Evolutionary conservation across 2,888 invertebrate genomes (phyloP).

Genomic region (Tromatobia lineatoria): DNA sequence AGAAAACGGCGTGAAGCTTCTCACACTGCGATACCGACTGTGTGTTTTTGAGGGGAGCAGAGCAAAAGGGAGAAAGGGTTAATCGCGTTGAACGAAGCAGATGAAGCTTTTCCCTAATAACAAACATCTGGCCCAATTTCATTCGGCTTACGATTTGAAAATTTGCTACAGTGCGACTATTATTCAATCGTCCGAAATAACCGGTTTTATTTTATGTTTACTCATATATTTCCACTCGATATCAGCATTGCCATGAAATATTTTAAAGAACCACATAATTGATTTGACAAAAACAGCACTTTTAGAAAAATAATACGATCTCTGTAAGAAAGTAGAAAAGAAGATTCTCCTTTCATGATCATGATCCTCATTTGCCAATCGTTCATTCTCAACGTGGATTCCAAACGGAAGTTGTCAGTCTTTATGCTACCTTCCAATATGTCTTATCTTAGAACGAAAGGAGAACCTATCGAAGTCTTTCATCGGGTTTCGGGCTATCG

Average conservation of each 20-base stretch:
- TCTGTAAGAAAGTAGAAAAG: not conserved
- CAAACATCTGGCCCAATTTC: slow-evolving; percentile 40
- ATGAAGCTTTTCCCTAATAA: slow-evolving; percentile 39
- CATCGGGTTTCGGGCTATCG: slow-evolving; percentile 37
- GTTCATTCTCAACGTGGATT: slow-evolving; percentile 7
- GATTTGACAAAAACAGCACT: not conserved
- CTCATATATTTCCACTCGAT: not conserved
- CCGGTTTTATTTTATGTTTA: not conserved
- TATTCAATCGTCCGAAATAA: slow-evolving; percentile 6
- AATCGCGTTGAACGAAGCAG: slow-evolving; percentile 59
- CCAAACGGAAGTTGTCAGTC: slow-evolving; percentile 40
- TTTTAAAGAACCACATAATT: not conserved
- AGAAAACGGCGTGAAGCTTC: slow-evolving; percentile 35
- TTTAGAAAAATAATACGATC: not conserved
- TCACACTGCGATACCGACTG: slow-evolving; percentile 28
- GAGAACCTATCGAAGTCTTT: slow-evolving; percentile 49
- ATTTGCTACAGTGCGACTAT: not conserved
- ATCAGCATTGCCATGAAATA: slow-evolving; percentile 1
- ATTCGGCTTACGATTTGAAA: slow-evolving; percentile 19
- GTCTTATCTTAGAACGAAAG: slow-evolving; percentile 43
- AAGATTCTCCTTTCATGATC: slow-evolving; percentile 1
- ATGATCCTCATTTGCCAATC: slow-evolving; percentile 35
- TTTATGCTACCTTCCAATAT: slow-evolving; percentile 28
- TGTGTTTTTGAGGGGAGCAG: slow-evolving; percentile 29
- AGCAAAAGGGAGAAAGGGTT: slow-evolving; percentile 57